Conservation (phyloP, 1,140 invertebrate genomes). For the Sycophila sp. region DNA sequence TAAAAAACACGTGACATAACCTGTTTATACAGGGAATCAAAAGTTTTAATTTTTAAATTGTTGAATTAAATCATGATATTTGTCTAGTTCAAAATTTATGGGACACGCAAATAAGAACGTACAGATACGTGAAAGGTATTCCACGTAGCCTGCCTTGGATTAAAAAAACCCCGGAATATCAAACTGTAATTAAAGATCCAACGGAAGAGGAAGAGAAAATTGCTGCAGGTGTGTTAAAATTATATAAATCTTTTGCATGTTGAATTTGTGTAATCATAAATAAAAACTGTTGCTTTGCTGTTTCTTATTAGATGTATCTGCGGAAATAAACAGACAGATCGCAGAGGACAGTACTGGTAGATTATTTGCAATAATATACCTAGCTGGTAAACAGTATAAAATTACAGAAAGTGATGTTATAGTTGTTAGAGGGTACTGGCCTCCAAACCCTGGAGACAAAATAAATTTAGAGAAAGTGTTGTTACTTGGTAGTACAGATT, state of each 20-base stretch:
- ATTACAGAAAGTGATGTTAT: slow-evolving; percentile 89
- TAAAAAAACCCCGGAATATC: slow-evolving; percentile 35
- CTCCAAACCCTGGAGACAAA: slow-evolving; percentile 83
- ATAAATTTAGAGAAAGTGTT: slow-evolving; percentile 90
- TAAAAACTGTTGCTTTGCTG: too few species aligned
- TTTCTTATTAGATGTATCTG: slow-evolving; percentile 57
- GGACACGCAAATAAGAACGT: background rate
- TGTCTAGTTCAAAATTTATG: slow-evolving; percentile 7
- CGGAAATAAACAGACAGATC: slow-evolving; percentile 72
- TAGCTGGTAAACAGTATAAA: slow-evolving; percentile 87
- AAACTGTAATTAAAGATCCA: slow-evolving; percentile 45
- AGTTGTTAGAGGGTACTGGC: slow-evolving; percentile 84
- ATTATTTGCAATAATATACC: slow-evolving; percentile 86
- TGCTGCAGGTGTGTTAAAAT: slow-evolving; percentile 38
- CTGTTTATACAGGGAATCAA: background rate
- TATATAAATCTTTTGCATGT: background rate
- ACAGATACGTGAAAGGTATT: slow-evolving; percentile 24
- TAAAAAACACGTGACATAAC: slow-evolving; percentile 22
- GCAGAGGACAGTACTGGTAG: slow-evolving; percentile 71
- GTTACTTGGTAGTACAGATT: slow-evolving; percentile 84
- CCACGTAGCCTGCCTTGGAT: slow-evolving; percentile 48
- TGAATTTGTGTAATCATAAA: too few species aligned
- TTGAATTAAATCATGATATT: background rate
- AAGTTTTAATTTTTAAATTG: background rate
- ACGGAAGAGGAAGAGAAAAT: slow-evolving; percentile 50